Percentiles rank a stretch among this genome's conserved stretches.
Conservation (phyloP, 2,888 invertebrate species). For the Thecocarcelia acutangulata region DNA sequence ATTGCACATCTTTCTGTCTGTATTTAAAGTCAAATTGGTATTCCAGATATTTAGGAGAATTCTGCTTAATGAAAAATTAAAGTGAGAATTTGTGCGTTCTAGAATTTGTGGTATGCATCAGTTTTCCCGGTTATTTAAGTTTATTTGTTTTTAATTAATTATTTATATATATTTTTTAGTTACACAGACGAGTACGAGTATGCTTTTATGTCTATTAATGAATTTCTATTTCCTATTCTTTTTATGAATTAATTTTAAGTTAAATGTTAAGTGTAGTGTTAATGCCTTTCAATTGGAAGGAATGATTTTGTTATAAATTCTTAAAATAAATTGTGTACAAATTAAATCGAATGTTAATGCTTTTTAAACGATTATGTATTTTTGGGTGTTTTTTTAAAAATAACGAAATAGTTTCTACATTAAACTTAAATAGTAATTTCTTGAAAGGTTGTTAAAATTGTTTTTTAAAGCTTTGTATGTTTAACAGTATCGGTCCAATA, state of each 20-base stretch:
- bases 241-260: constrained; percentile 14
- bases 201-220: constrained; percentile 25
- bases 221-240: constrained; percentile 48
- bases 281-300: constrained; percentile 70
- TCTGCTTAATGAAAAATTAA: no score
- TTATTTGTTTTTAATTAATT: no score
- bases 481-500: constrained; percentile 96
- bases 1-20: no score
- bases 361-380: constrained; percentile 49
- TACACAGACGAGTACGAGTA: no score
- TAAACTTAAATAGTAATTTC: constrained; percentile 40
- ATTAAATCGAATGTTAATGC: constrained; percentile 28
- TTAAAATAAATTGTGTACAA: constrained; percentile 39
- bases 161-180: no score
- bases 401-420: constrained; percentile 26
- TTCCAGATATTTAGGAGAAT: no score
- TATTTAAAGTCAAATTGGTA: no score
- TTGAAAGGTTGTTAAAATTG: neutral
- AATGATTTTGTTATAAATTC: constrained; percentile 65
- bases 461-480: constrained; percentile 89
- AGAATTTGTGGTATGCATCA: no score
- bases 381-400: constrained; percentile 30
- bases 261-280: constrained; percentile 34
- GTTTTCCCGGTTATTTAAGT: no score
- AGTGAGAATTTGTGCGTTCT: no score